phyloP scores from a whole-genome alignment of 1,140 invertebrate genomes.

The Nephila pilipes region DNA sequence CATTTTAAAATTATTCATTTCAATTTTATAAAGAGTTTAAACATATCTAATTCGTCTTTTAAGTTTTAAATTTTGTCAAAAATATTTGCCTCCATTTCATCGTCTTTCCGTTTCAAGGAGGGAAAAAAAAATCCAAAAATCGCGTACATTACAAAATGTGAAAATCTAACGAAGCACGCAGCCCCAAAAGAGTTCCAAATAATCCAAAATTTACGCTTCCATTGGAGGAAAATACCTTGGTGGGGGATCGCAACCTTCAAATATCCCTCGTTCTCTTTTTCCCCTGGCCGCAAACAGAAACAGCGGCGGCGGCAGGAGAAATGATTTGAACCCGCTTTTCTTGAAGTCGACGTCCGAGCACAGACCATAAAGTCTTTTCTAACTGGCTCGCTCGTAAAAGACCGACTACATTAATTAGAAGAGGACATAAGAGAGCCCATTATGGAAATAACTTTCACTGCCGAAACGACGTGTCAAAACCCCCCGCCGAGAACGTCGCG shows the following conservation, averaged over 20 bases:
- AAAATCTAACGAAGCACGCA: too few species aligned
- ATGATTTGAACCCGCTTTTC: slow-evolving; percentile 74
- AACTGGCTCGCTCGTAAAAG: slow-evolving; percentile 75
- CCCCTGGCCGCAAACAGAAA: slow-evolving; percentile 24
- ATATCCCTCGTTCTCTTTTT: not conserved
- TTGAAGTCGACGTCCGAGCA: slow-evolving; percentile 73
- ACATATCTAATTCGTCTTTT: too few species aligned
- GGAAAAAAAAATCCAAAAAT: too few species aligned
- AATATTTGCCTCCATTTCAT: too few species aligned
- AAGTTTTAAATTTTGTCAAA: too few species aligned
- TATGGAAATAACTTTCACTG: slow-evolving; percentile 76
- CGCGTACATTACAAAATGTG: too few species aligned
- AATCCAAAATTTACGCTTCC: too few species aligned
- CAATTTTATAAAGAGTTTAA: too few species aligned
- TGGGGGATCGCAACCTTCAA: slow-evolving; percentile 18
- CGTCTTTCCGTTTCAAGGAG: too few species aligned
- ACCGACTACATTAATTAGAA: slow-evolving; percentile 75
- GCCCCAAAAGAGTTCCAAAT: too few species aligned
- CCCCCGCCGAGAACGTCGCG: slow-evolving; percentile 51
- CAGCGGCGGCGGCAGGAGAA: slow-evolving; percentile 44
- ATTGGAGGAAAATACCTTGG: too few species aligned
- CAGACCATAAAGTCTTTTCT: slow-evolving; percentile 76
- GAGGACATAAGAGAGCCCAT: slow-evolving; percentile 76
- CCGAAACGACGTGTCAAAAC: slow-evolving; percentile 75
- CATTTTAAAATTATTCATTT: too few species aligned